phyloP scores from a whole-genome alignment of 2,797 vertebrate species.

The Zenarchopterus dispar region DNA sequence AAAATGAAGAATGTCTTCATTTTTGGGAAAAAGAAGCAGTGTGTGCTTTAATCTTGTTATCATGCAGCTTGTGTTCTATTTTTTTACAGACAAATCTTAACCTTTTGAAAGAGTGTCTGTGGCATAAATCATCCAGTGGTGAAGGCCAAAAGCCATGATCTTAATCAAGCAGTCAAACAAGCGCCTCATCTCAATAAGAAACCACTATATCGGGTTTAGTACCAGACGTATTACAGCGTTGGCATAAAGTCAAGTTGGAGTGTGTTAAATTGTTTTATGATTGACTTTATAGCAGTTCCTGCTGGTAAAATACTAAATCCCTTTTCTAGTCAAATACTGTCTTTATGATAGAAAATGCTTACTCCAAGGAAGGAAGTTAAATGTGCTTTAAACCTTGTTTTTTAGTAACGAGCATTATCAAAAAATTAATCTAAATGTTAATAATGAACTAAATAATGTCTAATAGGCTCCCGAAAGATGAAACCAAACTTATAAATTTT shows the following conservation, averaged over 20 bases:
- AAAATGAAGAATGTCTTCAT: background rate
- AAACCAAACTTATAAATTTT: too few species aligned
- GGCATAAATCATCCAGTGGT: slow-evolving; percentile 28
- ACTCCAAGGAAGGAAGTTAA: background rate
- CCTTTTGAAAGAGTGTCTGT: slow-evolving; percentile 30
- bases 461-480: too few species aligned
- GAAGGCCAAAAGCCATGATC: slow-evolving; percentile 22
- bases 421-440: too few species aligned
- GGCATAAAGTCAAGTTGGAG: background rate
- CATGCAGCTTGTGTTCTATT: slow-evolving; percentile 25
- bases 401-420: too few species aligned
- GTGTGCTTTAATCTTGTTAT: slow-evolving; percentile 30
- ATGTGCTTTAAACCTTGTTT: background rate
- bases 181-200: background rate
- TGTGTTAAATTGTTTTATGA: background rate
- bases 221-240: background rate
- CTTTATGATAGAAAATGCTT: slow-evolving; percentile 4
- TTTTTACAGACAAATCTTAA: slow-evolving; percentile 18
- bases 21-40: slow-evolving; percentile 14
- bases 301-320: background rate
- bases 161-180: background rate
- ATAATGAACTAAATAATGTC: too few species aligned
- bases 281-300: background rate
- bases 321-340: background rate
- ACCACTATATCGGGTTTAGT: background rate